Percentiles rank a stretch among this genome's conserved stretches.
These are phyloP conservation scores for Battus philenor DNA, from an alignment of 1,140 invertebrate species.

Conservation along the genomic window DNA sequence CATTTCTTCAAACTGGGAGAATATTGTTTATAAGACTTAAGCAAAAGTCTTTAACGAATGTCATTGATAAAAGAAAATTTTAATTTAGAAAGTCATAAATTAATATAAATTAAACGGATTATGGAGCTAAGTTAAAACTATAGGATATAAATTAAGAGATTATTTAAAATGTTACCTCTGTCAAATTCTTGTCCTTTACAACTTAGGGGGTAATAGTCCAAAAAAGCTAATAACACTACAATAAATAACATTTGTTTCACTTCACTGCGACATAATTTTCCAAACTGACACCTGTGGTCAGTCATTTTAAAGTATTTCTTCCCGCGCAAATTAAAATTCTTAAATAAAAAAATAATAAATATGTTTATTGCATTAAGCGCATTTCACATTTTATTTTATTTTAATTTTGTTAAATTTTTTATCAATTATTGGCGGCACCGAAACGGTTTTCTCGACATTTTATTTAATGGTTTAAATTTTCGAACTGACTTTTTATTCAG, in stretches of 20 bases:
- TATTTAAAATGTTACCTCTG: slow-evolving; percentile 59
- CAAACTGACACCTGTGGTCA: slow-evolving; percentile 46
- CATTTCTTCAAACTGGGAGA: too few species aligned
- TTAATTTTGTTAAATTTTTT: slow-evolving; percentile 9
- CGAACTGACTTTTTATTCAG: slow-evolving; percentile 16
- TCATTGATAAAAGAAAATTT: too few species aligned
- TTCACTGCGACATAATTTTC: slow-evolving; percentile 43
- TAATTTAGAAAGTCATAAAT: too few species aligned
- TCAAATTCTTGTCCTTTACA: slow-evolving; percentile 44
- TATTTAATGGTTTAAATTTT: slow-evolving; percentile 25
- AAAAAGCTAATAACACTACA: slow-evolving; percentile 47
- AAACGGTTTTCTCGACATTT: slow-evolving; percentile 49
- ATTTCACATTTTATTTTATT: slow-evolving; percentile 37
- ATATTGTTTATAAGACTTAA: too few species aligned
- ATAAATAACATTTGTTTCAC: slow-evolving; percentile 50
- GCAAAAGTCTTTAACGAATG: too few species aligned
- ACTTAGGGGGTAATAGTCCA: slow-evolving; percentile 45
- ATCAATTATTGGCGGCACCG: slow-evolving; percentile 30
- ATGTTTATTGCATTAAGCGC: slow-evolving; percentile 20
- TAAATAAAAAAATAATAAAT: slow-evolving; percentile 11
- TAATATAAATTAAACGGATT: too few species aligned
- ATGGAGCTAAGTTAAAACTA: too few species aligned
- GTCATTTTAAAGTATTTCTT: slow-evolving; percentile 59
- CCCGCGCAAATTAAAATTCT: slow-evolving; percentile 35
- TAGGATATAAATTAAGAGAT: too few species aligned